A percentile compares a stretch with the other conserved stretches of the same genome.
Evolutionary conservation across 2,797 vertebrate genomes (phyloP).

Genomic region (Podarcis siculus): DNA sequence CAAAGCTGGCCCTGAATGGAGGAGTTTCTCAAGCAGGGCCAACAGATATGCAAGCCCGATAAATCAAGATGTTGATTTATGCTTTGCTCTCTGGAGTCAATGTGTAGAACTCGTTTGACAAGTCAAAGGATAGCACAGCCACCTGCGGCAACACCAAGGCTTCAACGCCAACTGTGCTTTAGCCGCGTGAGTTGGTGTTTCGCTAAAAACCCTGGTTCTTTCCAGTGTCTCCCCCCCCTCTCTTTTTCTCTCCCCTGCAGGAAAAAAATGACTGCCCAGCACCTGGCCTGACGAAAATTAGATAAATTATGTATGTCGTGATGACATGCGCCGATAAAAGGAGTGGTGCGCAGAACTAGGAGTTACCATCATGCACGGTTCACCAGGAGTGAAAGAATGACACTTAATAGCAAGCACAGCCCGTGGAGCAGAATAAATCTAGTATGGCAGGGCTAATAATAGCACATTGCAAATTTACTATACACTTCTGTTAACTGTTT

Average conservation of each 20-base stretch:
- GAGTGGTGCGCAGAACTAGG: slow-evolving; percentile 2
- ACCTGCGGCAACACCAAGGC: slow-evolving; percentile 44
- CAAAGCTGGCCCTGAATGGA: not conserved
- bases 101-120: not conserved
- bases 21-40: not conserved
- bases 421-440: slow-evolving; percentile 20
- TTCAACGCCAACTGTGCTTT: slow-evolving; percentile 31
- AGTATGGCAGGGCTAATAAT: slow-evolving; percentile 15
- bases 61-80: not conserved
- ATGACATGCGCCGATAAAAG: slow-evolving; percentile 9
- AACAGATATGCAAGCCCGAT: not conserved
- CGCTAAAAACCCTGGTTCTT: not conserved
- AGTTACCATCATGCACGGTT: slow-evolving; percentile 3
- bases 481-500: slow-evolving; percentile 27
- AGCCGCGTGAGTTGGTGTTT: slow-evolving; percentile 42
- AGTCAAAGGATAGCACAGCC: slow-evolving; percentile 3
- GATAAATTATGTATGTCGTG: slow-evolving; percentile 62
- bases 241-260: slow-evolving; percentile 65
- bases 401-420: slow-evolving; percentile 23
- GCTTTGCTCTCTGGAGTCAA: not conserved
- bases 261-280: slow-evolving; percentile 31
- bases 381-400: slow-evolving; percentile 39
- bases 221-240: slow-evolving; percentile 50
- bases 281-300: slow-evolving; percentile 54
- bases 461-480: slow-evolving; percentile 23